These are phyloP conservation scores for Mimachlamys varia DNA, from an alignment of 2,888 invertebrate species.

Conservation along the genomic window DNA sequence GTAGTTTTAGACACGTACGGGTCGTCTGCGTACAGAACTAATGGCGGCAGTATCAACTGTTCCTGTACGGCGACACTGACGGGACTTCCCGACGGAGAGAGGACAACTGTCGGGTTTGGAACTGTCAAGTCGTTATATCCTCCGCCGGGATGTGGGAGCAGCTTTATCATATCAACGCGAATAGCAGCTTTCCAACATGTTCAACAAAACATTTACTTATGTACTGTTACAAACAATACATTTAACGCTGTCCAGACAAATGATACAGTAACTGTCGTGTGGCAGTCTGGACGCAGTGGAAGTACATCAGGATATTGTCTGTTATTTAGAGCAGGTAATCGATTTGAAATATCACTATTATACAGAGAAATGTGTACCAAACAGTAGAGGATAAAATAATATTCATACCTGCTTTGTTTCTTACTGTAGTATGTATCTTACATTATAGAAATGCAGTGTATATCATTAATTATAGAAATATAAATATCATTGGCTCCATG, in stretches of 20 bases:
- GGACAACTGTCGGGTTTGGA: background rate
- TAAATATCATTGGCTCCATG: too few relatives aligned
- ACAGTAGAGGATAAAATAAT: too few relatives aligned
- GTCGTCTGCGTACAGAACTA: background rate
- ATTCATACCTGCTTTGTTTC: too few relatives aligned
- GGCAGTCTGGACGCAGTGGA: background rate
- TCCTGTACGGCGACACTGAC: background rate
- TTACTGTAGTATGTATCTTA: too few relatives aligned
- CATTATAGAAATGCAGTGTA: too few relatives aligned
- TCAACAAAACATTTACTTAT: background rate
- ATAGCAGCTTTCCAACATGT: background rate
- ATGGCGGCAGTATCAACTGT: constrained; percentile 8
- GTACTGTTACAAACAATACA: background rate
- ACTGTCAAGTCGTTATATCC: background rate
- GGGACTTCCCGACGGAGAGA: background rate
- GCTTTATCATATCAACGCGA: background rate
- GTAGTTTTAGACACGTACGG: background rate
- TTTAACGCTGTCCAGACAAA: background rate
- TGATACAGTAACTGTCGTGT: background rate
- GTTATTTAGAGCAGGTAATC: background rate
- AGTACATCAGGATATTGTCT: background rate
- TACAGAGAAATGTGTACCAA: too few relatives aligned
- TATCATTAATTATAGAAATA: too few relatives aligned
- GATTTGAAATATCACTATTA: too few relatives aligned
- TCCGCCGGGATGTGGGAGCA: background rate